A percentile compares a stretch with the other conserved stretches of the same genome.
phyloP scores from a whole-genome alignment of 2,113 vertebrate species.

The Mystacornis crossleyi region DNA sequence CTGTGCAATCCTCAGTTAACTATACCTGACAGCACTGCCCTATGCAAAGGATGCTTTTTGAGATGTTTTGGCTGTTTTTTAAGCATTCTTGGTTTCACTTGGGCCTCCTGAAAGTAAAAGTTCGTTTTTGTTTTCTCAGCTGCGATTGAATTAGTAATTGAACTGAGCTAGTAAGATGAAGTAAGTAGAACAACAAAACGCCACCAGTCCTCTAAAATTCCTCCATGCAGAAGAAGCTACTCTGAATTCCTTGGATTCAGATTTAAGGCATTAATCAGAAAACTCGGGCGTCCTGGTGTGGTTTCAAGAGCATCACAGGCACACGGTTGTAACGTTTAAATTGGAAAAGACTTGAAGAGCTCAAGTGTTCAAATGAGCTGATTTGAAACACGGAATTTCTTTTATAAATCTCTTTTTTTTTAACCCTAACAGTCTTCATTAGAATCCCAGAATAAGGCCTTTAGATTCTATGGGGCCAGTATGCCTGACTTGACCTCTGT shows the following conservation, averaged over 20 bases:
- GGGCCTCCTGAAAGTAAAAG: neutral
- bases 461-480: neutral
- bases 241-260: neutral
- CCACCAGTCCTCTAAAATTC: neutral
- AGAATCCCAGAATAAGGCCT: neutral
- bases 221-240: neutral
- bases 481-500: rapidly evolving
- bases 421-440: neutral
- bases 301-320: neutral
- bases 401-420: neutral
- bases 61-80: neutral
- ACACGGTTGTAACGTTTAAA: neutral
- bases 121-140: neutral
- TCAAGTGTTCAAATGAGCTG: neutral
- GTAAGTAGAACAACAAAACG: neutral
- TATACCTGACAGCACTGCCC: rapidly evolving
- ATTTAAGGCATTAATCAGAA: neutral
- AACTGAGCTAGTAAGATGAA: neutral
- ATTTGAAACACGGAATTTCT: neutral
- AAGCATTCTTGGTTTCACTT: neutral
- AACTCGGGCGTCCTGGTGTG: neutral
- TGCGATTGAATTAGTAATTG: neutral
- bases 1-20: neutral
- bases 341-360: neutral
- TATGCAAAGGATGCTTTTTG: neutral